Base-by-base conservation (phyloP, 2,797 vertebrate genomes). In the Lacerta viridis region DNA sequence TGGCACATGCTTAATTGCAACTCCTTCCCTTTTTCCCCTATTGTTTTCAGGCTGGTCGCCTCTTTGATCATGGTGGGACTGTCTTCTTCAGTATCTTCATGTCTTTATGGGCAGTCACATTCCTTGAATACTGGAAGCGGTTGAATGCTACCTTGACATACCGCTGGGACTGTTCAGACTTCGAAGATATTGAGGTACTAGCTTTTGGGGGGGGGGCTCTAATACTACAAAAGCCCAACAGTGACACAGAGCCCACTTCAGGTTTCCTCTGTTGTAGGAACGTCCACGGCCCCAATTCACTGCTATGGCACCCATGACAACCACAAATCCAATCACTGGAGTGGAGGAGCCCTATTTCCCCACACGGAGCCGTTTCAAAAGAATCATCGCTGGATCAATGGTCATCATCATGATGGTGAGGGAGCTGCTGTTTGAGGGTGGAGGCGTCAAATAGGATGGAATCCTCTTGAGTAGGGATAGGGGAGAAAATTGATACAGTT, bases 101-200 rank as follows among this genome's bases (percentile, higher is more conserved):
- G 94, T 93, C 93, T 1, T 90, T 96, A 75, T 95, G 96, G 96
- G 93, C 96, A 0, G 93, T 95, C 83, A 94, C 89, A 9, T 92
- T 96, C 39, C 93, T 96, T 75, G 96, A 96, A 88, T 93, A 94
- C 91, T 97, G 96, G 97, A 96, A 96, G 41, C 83, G 89, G 66
- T 91, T 71, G 50, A 93, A 84, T 0, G 84, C 86, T 2, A 91
- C 84, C 0, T 86, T 95, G 85, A 93, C 93, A 29, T 72, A 94
- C 43, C 92, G 68, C 77, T 96, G 97, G 96, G 95, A 94, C 80
- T 97, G 96, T 89, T 95, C 88, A 0, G 84, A 96, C 80, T 95
- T 92, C 0, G 87, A 95, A 86, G 94, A 95, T 91, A 92, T 93
- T 0, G 92, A 96, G 96, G 96, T 96, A 86, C 27, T 43, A 10